Conservation (phyloP, 2,888 invertebrate species). For the Sphaerophoria rueppellii region DNA sequence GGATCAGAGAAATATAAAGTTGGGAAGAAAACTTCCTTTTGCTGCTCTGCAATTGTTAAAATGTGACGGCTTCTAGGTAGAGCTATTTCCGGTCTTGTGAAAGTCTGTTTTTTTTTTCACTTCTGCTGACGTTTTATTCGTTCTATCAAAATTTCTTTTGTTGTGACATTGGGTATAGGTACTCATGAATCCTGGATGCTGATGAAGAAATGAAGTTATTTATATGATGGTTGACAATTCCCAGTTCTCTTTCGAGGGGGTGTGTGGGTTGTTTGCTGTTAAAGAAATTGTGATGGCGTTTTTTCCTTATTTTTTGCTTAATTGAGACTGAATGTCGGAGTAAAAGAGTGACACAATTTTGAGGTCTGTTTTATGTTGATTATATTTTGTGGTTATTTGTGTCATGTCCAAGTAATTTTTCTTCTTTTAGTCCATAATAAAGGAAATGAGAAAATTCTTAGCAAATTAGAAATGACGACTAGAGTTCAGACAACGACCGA, state of each 20-base stretch:
- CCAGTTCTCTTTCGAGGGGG: constrained; percentile 4
- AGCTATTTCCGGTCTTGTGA: constrained; percentile 56
- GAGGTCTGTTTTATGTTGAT: constrained; percentile 70
- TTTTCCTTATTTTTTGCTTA: constrained; percentile 31
- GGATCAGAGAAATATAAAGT: neutral
- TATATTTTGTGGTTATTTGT: constrained; percentile 68
- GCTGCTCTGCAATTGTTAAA: constrained; percentile 43
- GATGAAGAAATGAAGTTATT: constrained; percentile 23
- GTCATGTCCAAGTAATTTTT: constrained; percentile 68
- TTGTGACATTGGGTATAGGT: neutral
- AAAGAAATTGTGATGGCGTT: constrained; percentile 38
- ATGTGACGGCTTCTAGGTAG: constrained; percentile 12
- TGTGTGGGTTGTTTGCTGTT: neutral
- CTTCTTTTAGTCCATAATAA: constrained; percentile 16
- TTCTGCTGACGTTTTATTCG: constrained; percentile 46
- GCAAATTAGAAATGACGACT: constrained; percentile 52
- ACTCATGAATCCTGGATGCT: neutral
- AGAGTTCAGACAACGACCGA: neutral
- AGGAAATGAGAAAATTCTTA: constrained; percentile 13
- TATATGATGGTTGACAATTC: neutral
- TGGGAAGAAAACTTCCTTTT: constrained; percentile 1
- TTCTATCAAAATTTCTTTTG: constrained; percentile 18
- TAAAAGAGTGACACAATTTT: constrained; percentile 62
- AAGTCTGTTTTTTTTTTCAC: constrained; percentile 26
- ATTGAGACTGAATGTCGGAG: constrained; percentile 59